These are phyloP conservation scores for Ranitomeya imitator DNA, from an alignment of 2,113 vertebrate genomes.

Conservation along the genomic window DNA sequence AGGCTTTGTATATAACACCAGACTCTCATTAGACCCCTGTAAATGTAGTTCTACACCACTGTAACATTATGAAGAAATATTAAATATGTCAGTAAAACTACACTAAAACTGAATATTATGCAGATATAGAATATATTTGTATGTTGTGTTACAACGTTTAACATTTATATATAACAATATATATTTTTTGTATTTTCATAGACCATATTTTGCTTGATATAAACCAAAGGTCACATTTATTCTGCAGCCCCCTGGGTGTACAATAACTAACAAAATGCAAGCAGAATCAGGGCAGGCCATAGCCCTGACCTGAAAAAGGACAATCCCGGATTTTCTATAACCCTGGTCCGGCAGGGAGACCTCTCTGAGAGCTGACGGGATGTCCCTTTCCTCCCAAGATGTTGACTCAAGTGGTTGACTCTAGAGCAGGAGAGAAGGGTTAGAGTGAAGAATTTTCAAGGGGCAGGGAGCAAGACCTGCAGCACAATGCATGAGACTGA, in stretches of 20 bases:
- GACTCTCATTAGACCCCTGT: background rate
- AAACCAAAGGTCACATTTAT: background rate
- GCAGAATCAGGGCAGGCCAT: constrained; percentile 29
- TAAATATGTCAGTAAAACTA: background rate
- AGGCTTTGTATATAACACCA: background rate
- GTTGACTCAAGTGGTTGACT: constrained; percentile 54
- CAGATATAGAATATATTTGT: background rate
- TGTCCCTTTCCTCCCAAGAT: constrained; percentile 57
- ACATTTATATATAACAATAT: background rate
- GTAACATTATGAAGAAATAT: background rate
- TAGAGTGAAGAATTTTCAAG: constrained; percentile 45
- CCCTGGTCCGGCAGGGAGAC: constrained; percentile 57
- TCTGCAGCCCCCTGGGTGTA: background rate
- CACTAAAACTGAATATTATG: background rate
- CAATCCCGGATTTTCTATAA: constrained; percentile 53
- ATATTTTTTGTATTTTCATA: background rate
- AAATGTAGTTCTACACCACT: background rate
- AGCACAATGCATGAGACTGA: constrained; percentile 50
- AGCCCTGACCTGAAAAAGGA: constrained; percentile 56
- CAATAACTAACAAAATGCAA: background rate
- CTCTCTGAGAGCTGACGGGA: constrained; percentile 54
- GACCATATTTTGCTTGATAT: background rate
- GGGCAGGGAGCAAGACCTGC: constrained; percentile 35
- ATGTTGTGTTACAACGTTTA: background rate
- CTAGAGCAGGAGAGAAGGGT: constrained; percentile 56